A percentile compares a stretch with the other conserved stretches of the same genome.
Conservation (phyloP, 2,797 vertebrate species). For the Sebastes vulpes region DNA sequence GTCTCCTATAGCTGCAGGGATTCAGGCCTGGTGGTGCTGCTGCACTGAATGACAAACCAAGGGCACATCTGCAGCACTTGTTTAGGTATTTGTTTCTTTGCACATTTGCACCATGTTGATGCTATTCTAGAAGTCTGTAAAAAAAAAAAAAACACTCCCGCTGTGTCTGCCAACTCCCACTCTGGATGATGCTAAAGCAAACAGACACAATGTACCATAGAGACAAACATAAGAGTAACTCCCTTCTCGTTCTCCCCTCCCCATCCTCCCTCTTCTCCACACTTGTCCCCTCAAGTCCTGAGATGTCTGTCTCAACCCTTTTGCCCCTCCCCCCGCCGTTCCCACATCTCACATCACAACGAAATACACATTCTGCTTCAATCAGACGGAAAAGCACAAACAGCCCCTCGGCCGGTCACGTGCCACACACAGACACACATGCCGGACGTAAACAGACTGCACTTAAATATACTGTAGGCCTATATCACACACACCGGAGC, state of each 20-base stretch:
- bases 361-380: conserved; percentile 58
- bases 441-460: conserved; percentile 37
- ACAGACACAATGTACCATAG: conserved; percentile 29
- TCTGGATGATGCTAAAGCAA: conserved; percentile 43
- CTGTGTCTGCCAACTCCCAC: conserved; percentile 10
- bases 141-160: background rate
- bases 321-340: conserved; percentile 4
- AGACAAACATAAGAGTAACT: conserved; percentile 23
- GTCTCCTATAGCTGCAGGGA: conserved; percentile 36
- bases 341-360: conserved; percentile 43
- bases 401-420: conserved; percentile 42
- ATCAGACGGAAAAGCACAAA: conserved; percentile 62
- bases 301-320: conserved; percentile 39
- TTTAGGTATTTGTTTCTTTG: conserved; percentile 24
- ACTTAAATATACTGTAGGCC: conserved; percentile 22
- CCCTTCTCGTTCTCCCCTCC: background rate
- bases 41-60: conserved; percentile 67
- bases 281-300: conserved; percentile 23
- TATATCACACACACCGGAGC: conserved; percentile 21
- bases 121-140: conserved; percentile 1
- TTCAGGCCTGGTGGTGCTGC: conserved; percentile 13
- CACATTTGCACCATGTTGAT: conserved; percentile 8
- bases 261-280: background rate
- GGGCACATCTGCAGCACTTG: conserved; percentile 51
- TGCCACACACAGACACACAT: conserved; percentile 41